Evolutionary conservation across 2,113 vertebrate genomes (phyloP).

Genomic region (Brevimyrus niger): DNA sequence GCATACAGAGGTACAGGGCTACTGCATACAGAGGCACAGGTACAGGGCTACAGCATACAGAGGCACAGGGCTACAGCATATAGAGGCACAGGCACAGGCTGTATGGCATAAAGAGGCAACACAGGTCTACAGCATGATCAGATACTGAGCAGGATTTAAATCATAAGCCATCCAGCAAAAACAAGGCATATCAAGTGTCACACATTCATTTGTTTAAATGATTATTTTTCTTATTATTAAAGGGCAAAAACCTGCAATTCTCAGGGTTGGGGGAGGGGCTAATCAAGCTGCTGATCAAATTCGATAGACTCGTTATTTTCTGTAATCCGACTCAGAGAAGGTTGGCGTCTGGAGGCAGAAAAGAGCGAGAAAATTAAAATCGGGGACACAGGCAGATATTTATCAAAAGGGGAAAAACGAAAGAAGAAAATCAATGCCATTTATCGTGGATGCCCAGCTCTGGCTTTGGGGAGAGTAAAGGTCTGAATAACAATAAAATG

Average conservation of each 20-base stretch:
- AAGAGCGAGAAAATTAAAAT: conserved; percentile 12
- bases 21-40: too few species aligned
- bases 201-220: conserved; percentile 27
- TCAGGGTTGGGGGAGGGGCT: conserved; percentile 37
- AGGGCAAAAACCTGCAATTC: conserved; percentile 27
- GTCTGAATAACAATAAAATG: not conserved
- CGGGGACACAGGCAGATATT: conserved; percentile 33
- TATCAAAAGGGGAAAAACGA: conserved; percentile 26
- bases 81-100: not conserved
- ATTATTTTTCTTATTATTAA: conserved; percentile 44
- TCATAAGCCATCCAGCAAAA: not conserved
- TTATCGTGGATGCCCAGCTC: not conserved
- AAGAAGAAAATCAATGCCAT: not conserved
- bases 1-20: too few species aligned
- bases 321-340: conserved; percentile 33
- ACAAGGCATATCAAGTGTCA: not conserved
- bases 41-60: too few species aligned
- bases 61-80: too few species aligned
- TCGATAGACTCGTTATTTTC: conserved; percentile 38
- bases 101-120: too few species aligned
- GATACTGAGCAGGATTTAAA: not conserved
- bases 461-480: not conserved
- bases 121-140: not conserved
- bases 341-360: conserved; percentile 25
- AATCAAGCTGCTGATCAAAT: conserved; percentile 50